Conservation (phyloP, 2,113 vertebrate genomes). For the Hippolais icterina region DNA sequence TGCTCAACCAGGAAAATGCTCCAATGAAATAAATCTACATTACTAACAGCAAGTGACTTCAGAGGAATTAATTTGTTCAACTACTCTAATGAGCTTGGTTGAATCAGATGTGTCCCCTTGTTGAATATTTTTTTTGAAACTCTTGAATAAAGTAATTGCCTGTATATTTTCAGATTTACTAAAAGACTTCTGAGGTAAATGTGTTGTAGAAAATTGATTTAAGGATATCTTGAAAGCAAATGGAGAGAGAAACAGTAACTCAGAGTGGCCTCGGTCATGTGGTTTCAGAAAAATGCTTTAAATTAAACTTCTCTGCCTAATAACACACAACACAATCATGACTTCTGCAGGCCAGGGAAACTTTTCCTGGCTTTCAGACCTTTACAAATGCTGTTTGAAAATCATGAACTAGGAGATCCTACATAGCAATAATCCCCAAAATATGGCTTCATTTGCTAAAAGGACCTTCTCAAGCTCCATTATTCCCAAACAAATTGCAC, state of each 20-base stretch:
- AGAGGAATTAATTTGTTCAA: background rate
- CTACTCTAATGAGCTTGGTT: background rate
- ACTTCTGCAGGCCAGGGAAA: background rate
- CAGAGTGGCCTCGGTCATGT: background rate
- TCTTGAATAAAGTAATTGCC: background rate
- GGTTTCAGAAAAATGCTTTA: background rate
- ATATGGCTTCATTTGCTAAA: background rate
- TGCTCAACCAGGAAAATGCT: background rate
- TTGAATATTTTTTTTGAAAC: background rate
- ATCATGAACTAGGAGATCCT: background rate
- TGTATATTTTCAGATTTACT: background rate
- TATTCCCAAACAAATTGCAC: background rate
- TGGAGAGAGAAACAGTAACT: background rate
- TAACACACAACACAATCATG: background rate
- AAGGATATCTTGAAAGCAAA: background rate
- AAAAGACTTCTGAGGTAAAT: background rate
- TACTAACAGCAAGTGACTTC: background rate
- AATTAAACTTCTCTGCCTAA: background rate
- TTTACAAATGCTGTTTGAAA: background rate
- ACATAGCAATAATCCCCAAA: background rate
- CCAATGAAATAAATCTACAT: background rate
- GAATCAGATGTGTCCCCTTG: background rate
- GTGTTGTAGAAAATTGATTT: background rate
- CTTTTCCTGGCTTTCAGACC: background rate
- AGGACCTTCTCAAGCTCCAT: background rate